Base-by-base conservation (phyloP, 1,140 invertebrate genomes). In the Tetramorium alpestre region DNA sequence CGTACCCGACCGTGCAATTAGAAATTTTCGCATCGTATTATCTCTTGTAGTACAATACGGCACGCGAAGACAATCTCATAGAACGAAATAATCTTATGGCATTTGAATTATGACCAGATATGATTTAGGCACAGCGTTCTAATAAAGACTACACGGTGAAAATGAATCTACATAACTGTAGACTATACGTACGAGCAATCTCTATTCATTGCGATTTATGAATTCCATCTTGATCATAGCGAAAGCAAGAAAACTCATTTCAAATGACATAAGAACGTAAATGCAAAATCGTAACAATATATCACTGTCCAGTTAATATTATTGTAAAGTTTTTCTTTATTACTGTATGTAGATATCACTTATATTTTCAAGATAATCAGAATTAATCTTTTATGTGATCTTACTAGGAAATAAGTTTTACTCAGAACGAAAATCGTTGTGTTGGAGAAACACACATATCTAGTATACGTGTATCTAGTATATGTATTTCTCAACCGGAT, bases 401-500 rank as follows among this genome's bases (percentile, higher is more conserved):
- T 44, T 56, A 70, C 49, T 41, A 16, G 56, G 38, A 58, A 11
- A 2, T 25, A 13, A 54, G 16, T 70, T 41, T 54, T 25, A 49
- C 38, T 44, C 38, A 22, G 18, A n/a, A 47, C 56, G 65, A 56
- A 81, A 81, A 56, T 70, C 64, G 49, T 16, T 41, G 28, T 56
- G 22, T 22, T 28, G 22, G 49, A 22, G 64, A 81, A 70, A 81
- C 38, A 5, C 49, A 77, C 38, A n/a, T 7, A 47, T 64, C 44
- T 60, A 6, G 73, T 28, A 18, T 25, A 33, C 38, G 38, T 81
- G 38, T 54, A 33, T 62, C 41, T 60, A 3, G 73, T 28, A 18
- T 25, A 33, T 64, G 38, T 81, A 51, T 54, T 70, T 56, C 78
- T 70, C 78, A 56, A 70, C 78, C 78, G 78, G 78, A 70, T 70